Conservation (phyloP, 64 coral and sea anemone genomes). For the Montipora foliosa region DNA sequence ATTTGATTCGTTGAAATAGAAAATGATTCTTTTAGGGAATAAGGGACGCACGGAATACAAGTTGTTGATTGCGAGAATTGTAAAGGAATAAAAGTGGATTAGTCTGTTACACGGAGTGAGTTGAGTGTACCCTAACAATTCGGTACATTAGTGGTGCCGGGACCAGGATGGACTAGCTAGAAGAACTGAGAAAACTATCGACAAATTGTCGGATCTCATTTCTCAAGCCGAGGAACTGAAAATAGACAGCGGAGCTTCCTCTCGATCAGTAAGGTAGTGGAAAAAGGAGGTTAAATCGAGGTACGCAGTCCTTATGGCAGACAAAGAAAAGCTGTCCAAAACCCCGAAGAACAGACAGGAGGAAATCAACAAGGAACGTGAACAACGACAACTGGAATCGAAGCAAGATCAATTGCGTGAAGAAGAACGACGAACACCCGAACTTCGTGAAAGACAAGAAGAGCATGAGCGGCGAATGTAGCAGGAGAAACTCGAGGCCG, state of each 20-base stretch:
- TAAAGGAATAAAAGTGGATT: too few species aligned
- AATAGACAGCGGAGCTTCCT: conserved; percentile 58
- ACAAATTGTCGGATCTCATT: not conserved
- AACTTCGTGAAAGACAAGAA: not conserved
- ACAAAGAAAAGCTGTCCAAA: conserved; percentile 47
- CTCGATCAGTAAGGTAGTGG: not conserved
- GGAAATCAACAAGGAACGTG: not conserved
- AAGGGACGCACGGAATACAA: too few species aligned
- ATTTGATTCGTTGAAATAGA: too few species aligned
- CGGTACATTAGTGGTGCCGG: too few species aligned
- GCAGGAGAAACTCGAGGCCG: conserved; percentile 10
- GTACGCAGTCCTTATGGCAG: conserved; percentile 8
- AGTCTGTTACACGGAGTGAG: too few species aligned
- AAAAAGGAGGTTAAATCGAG: conserved; percentile 36
- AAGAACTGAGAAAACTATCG: conserved; percentile 45
- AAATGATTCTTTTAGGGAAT: too few species aligned
- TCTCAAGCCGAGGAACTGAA: conserved; percentile 36
- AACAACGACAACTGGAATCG: not conserved
- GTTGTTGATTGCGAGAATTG: too few species aligned
- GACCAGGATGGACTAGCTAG: not conserved
- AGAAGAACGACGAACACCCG: conserved; percentile 17
- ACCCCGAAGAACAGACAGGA: not conserved
- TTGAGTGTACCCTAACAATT: too few species aligned
- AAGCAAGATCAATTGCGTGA: not conserved
- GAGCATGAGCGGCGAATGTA: conserved; percentile 16